Base-by-base conservation (phyloP, 1,140 invertebrate species). In the Amphibalanus amphitrite region DNA sequence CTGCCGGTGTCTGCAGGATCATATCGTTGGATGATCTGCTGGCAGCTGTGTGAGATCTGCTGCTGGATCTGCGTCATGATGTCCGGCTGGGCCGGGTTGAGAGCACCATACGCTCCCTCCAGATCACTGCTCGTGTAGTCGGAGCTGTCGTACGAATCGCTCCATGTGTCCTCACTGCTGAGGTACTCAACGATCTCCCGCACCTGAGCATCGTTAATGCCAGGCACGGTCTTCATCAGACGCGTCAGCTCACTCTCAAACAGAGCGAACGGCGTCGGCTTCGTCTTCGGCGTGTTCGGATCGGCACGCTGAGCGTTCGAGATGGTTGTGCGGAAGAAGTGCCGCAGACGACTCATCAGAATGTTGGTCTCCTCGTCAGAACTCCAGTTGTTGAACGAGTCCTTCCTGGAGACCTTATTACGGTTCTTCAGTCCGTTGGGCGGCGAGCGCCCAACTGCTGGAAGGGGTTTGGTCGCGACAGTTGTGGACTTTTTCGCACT, bases 341-440 rank as follows among this genome's bases (percentile, higher is more conserved):
- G 90, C 4, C 90, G 82, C 89, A 94, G 92, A 81, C 93, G 93
- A 17, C 88, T 90, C 91, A 95, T 93, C 91, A 95, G 94, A 15
- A 93, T 79, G 79, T 95, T 95, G 0, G 92, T 93, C 80, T 93
- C 92, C n/a, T n/a, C n/a, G n/a, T n/a, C n/a, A n/a, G n/a, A n/a
- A n/a, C n/a, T n/a, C n/a, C n/a, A n/a, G n/a, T 93, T 92, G 77
- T 93, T 92, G 79, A 93, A 93, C 77, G 90, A 92, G 78, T 93
- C 91, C 79, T 92, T 92, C 33, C 91, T 83, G 6, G 86, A 86
- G 0, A 92, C 77, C 70, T 77, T 17, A 84, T 69, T 72, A 83
- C 29, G 83, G 74, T n/a, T 77, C 78, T 75, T 33, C 77, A 76
- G 28, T 77, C 71, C 26, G 76, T 76, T 26, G 76, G 78, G 85